Conservation (phyloP, 2,113 vertebrate genomes). For the Tragelaphus imberbis region DNA sequence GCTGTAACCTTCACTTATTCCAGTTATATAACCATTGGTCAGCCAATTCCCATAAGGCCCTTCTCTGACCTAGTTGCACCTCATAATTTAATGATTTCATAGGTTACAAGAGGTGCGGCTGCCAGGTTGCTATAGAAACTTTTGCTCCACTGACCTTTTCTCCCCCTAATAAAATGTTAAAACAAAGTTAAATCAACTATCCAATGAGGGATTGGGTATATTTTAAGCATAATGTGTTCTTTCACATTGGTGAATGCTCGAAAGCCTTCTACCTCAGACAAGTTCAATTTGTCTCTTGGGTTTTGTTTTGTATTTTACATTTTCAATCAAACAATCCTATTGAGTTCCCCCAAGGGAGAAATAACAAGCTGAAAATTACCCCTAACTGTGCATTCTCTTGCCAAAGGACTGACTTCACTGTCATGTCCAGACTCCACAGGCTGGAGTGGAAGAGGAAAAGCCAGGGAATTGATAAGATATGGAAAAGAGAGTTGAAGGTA, state of each 20-base stretch:
- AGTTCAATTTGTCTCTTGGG: neutral
- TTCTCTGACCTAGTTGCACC: slow-evolving; percentile 78
- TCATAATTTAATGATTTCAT: slow-evolving; percentile 75
- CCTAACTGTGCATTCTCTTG: neutral
- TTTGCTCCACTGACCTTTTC: slow-evolving; percentile 77
- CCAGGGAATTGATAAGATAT: neutral
- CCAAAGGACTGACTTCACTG: neutral
- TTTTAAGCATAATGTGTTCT: slow-evolving; percentile 27
- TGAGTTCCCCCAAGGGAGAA: neutral
- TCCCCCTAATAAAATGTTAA: slow-evolving; percentile 38
- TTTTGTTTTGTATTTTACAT: slow-evolving; percentile 11
- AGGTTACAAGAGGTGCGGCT: slow-evolving; percentile 78
- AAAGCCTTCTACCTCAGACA: neutral
- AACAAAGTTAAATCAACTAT: slow-evolving; percentile 27
- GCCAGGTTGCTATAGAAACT: slow-evolving; percentile 75
- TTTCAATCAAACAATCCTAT: neutral
- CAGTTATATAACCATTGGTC: slow-evolving; percentile 74
- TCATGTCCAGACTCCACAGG: neutral
- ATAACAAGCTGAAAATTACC: neutral
- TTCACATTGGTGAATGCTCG: neutral
- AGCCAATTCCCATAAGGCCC: slow-evolving; percentile 76
- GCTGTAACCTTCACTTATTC: slow-evolving; percentile 73
- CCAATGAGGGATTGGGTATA: neutral
- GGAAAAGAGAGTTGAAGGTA: neutral
- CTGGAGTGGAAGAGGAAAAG: neutral